A percentile compares a stretch with the other conserved stretches of the same genome.
Evolutionary conservation across 2,113 vertebrate genomes (phyloP).

Genomic region (Oenanthe melanoleuca): DNA sequence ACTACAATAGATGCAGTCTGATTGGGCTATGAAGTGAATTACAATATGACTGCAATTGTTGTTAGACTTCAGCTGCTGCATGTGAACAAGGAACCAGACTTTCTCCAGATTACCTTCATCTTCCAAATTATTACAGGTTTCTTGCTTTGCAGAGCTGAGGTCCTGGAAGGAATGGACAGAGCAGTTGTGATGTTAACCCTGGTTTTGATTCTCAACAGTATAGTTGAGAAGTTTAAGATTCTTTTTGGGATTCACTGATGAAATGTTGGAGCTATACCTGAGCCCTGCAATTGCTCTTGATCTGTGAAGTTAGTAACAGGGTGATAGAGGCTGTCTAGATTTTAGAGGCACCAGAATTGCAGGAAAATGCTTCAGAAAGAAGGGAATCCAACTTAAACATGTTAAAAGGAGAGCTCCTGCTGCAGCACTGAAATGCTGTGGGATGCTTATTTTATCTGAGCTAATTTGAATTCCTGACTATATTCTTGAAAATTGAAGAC

Average conservation of each 20-base stretch:
- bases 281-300: background rate
- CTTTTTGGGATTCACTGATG: background rate
- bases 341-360: background rate
- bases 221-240: background rate
- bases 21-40: background rate
- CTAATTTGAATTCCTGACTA: background rate
- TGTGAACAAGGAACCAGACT: background rate
- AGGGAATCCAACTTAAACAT: background rate
- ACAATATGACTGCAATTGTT: background rate
- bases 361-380: background rate
- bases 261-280: background rate
- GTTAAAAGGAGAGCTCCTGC: background rate
- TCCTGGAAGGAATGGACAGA: background rate
- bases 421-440: background rate
- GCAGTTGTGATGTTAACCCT: background rate
- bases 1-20: background rate
- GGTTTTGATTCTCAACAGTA: background rate
- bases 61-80: background rate
- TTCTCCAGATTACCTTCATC: background rate
- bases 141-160: background rate
- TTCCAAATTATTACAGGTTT: background rate
- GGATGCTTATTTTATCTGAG: background rate
- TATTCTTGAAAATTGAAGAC: background rate
- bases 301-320: background rate
- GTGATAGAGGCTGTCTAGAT: background rate